Conservation (phyloP, 2,113 vertebrate species). For the Barbus barbus region DNA sequence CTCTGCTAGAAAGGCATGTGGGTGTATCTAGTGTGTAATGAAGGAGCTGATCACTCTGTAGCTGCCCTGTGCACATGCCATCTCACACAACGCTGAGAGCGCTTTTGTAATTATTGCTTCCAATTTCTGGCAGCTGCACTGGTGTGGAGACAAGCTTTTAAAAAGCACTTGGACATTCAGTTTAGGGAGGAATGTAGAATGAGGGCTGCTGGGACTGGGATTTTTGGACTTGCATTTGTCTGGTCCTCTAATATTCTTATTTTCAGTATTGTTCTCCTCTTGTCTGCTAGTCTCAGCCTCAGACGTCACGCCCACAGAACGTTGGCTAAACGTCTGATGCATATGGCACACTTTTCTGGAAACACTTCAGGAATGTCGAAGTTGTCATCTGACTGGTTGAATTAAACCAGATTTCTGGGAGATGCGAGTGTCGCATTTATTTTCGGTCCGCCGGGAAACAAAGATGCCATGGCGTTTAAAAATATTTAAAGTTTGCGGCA, state of each 20-base stretch:
- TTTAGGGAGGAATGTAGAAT: background rate
- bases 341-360: no score
- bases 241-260: background rate
- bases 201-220: background rate
- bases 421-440: no score
- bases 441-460: no score
- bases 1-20: background rate
- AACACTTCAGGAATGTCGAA: no score
- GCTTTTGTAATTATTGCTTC: slow-evolving; percentile 24
- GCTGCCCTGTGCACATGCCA: background rate
- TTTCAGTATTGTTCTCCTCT: background rate
- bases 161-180: slow-evolving; percentile 1
- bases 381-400: no score
- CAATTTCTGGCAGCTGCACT: slow-evolving; percentile 3
- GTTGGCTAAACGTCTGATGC: no score
- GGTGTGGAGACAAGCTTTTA: slow-evolving; percentile 23
- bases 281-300: no score
- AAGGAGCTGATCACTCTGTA: slow-evolving; percentile 24
- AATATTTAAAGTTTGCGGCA: no score
- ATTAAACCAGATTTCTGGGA: no score
- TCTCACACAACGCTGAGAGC: background rate
- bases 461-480: no score
- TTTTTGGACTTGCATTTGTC: background rate
- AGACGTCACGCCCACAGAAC: no score
- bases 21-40: slow-evolving; percentile 16